Base-by-base conservation (phyloP, 2,888 invertebrate genomes). In the Gastracanthus pulcherrimus region DNA sequence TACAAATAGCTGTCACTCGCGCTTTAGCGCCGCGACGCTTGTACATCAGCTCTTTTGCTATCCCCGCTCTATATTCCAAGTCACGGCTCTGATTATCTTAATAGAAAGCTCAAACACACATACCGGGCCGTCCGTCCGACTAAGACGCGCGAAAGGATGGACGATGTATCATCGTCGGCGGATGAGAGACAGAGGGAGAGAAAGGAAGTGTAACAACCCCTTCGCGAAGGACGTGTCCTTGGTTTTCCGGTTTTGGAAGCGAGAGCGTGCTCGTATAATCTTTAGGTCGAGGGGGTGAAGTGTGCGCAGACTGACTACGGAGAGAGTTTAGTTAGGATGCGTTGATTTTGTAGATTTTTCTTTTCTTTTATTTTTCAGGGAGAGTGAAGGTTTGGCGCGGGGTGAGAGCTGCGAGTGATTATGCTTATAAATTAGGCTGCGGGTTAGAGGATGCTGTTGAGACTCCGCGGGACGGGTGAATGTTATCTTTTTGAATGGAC, bases 71-170 rank as follows among this genome's bases (percentile, higher is more conserved):
- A 86, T 87, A 89, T 89, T 89, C 89, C 86, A 82, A 87, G 88
- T 89, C 89, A 89, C 89, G 89, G 87, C 84, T 87, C 86, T 88
- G 89, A 89, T 89, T 89, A 89, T 88, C 87, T 88, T 89, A 88
- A 88, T 87, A 87, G 87, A 87, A 89, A 89, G 87, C 85, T 87
- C 89, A 89, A 88, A 87, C 86, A 87, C 86, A n/a, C 62, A 45
- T 19, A 36, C 26, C 0, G n/a, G 11, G 7, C 19, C 4, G 16
- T 16, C 16, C 2, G 45, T 13, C 13, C 5, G 45, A 45, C 45
- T n/a, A n/a, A n/a, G 16, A 45, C 45, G 16, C 45, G 3, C 38
- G 0, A 6, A 19, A 11, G 9, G 13, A 41, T 19, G 2, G 3
- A 3, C 72, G 64, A 75, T 48, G 64, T 23, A 48, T 75, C 74